phyloP scores from a whole-genome alignment of 2,797 vertebrate genomes.

The Pteronotus mesoamericanus region DNA sequence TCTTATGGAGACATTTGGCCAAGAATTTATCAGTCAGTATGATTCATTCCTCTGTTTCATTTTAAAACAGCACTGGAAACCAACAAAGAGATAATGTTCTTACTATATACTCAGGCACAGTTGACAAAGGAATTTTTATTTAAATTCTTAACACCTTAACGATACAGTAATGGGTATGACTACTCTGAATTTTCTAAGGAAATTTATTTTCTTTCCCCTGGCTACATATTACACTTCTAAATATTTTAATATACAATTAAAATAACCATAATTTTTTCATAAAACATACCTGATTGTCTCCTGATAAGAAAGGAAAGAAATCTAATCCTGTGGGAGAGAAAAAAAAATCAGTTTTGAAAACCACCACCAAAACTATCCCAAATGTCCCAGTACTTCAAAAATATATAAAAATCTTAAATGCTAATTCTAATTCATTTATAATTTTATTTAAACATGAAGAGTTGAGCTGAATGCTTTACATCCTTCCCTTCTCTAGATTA shows the following conservation, averaged over 20 bases:
- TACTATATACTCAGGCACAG: background rate
- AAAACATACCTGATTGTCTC: slow-evolving; percentile 96
- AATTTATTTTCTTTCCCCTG: slow-evolving; percentile 1
- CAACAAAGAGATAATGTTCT: background rate
- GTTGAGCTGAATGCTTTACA: background rate
- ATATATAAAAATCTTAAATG: background rate
- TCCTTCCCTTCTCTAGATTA: background rate
- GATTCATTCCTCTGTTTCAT: background rate
- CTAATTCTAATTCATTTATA: background rate
- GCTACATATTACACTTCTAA: slow-evolving; percentile 2
- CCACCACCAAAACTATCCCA: background rate
- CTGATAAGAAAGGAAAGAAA: slow-evolving; percentile 99
- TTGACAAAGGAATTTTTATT: background rate
- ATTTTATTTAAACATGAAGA: background rate
- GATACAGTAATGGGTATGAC: background rate
- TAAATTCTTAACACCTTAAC: slow-evolving; percentile 23
- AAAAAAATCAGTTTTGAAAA: slow-evolving; percentile 42
- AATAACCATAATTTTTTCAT: background rate
- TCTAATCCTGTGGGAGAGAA: slow-evolving; percentile 92
- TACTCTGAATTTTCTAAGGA: background rate
- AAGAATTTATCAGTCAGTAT: slow-evolving; percentile 12
- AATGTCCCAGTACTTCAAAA: background rate
- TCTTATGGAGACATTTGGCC: background rate
- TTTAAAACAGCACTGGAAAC: background rate
- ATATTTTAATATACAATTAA: slow-evolving; percentile 34